These are phyloP conservation scores for Troilus luridus DNA, from an alignment of 2,888 invertebrate genomes.

Conservation along the genomic window DNA sequence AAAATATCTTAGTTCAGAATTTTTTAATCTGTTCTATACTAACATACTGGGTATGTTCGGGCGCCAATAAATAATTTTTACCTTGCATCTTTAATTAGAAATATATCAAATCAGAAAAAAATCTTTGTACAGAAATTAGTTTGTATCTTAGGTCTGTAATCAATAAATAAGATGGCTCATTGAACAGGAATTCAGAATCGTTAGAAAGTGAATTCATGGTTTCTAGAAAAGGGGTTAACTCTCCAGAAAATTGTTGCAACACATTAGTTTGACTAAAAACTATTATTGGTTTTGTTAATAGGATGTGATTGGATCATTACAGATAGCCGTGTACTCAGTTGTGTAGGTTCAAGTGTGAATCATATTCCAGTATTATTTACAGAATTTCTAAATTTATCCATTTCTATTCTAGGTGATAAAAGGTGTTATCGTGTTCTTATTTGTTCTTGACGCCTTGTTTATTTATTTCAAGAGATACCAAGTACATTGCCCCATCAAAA, in stretches of 20 bases:
- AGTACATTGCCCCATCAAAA: constrained; percentile 59
- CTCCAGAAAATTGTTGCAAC: neutral
- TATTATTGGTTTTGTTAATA: constrained; percentile 28
- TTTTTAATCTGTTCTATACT: too few relatives aligned
- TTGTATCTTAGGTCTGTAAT: too few relatives aligned
- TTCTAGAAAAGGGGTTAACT: constrained; percentile 6
- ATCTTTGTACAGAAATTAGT: too few relatives aligned
- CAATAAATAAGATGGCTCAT: too few relatives aligned
- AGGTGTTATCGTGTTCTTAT: constrained; percentile 58
- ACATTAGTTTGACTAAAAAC: neutral
- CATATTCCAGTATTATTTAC: constrained; percentile 38
- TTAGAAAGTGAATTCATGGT: neutral
- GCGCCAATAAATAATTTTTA: too few relatives aligned
- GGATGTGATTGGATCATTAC: constrained; percentile 29
- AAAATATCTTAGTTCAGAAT: too few relatives aligned
- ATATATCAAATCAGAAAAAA: too few relatives aligned
- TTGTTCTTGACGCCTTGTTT: constrained; percentile 51
- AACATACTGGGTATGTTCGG: too few relatives aligned
- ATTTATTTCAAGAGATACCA: constrained; percentile 57
- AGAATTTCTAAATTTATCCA: constrained; percentile 47
- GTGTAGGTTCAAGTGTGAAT: constrained; percentile 39
- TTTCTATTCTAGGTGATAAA: constrained; percentile 51
- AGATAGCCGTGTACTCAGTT: constrained; percentile 33
- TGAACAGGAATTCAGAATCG: neutral
- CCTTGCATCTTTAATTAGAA: too few relatives aligned